Conservation (phyloP, 2,797 vertebrate species). For the Sardinella longiceps region DNA sequence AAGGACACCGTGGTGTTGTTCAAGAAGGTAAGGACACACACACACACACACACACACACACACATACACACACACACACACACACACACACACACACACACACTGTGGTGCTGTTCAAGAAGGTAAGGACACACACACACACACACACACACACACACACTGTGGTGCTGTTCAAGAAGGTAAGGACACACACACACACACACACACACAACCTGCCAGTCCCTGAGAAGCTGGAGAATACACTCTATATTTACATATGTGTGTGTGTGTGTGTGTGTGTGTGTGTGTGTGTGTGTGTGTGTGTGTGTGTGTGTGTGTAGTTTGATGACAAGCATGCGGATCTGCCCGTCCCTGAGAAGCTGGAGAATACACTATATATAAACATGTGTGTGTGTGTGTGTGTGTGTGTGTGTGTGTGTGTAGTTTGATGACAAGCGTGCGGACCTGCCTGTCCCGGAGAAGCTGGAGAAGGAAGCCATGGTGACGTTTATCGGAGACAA, state of each 20-base stretch:
- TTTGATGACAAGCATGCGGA: no score
- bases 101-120: no score
- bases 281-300: not conserved
- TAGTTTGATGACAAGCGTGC: slow-evolving; percentile 85
- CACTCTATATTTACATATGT: no score
- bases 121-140: no score
- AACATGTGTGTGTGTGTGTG: slow-evolving; percentile 10
- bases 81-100: not conserved
- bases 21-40: slow-evolving; percentile 79
- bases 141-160: not conserved
- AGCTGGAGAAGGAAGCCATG: slow-evolving; percentile 72
- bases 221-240: no score
- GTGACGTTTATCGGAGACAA: slow-evolving; percentile 77
- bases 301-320: not conserved
- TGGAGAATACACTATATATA: no score
- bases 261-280: not conserved
- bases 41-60: not conserved
- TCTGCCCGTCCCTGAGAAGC: no score
- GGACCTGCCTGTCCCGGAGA: slow-evolving; percentile 75
- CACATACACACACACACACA: not conserved
- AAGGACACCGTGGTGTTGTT: slow-evolving; percentile 80
- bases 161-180: no score
- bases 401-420: slow-evolving; percentile 39
- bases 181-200: no score
- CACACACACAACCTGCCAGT: no score